phyloP scores from a whole-genome alignment of 2,113 vertebrate genomes.

The Lethenteron camtschaticum region DNA sequence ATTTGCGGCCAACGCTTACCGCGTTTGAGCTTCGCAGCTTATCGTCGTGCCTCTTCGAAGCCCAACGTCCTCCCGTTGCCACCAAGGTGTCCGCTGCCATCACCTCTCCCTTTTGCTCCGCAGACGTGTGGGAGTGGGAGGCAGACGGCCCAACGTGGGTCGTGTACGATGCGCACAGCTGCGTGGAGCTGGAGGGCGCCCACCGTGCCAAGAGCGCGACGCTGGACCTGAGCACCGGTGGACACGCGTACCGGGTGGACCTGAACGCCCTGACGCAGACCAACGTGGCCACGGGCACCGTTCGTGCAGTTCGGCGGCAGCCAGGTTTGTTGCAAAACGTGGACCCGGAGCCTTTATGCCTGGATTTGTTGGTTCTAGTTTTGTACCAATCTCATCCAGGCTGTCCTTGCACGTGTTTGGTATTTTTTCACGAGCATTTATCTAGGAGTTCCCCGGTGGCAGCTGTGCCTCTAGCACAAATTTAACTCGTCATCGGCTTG shows the following conservation, averaged over 20 bases:
- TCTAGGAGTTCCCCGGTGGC: too few species aligned
- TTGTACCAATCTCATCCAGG: too few species aligned
- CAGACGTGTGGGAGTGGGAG: conserved; percentile 32
- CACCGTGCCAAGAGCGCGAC: conserved; percentile 12
- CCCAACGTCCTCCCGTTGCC: background rate
- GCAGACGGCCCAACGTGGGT: conserved; percentile 27
- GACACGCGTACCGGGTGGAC: conserved; percentile 23
- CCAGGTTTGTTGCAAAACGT: background rate
- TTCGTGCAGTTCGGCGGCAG: too few species aligned
- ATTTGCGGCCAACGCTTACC: background rate
- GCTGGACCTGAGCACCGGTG: conserved; percentile 15
- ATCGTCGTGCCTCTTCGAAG: background rate
- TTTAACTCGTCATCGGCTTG: too few species aligned
- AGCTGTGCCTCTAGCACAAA: too few species aligned
- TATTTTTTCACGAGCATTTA: too few species aligned
- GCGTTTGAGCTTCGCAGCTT: background rate
- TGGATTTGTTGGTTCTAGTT: too few species aligned
- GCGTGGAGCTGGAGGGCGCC: conserved; percentile 20
- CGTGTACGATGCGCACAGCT: conserved; percentile 18
- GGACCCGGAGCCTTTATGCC: background rate
- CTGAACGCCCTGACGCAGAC: conserved; percentile 33
- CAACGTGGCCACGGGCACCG: conserved; percentile 25
- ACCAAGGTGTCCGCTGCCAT: background rate
- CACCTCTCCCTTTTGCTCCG: conserved; percentile 12
- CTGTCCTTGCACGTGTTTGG: too few species aligned